Base-by-base conservation (phyloP, 1,140 invertebrate genomes). In the Araneus ventricosus region DNA sequence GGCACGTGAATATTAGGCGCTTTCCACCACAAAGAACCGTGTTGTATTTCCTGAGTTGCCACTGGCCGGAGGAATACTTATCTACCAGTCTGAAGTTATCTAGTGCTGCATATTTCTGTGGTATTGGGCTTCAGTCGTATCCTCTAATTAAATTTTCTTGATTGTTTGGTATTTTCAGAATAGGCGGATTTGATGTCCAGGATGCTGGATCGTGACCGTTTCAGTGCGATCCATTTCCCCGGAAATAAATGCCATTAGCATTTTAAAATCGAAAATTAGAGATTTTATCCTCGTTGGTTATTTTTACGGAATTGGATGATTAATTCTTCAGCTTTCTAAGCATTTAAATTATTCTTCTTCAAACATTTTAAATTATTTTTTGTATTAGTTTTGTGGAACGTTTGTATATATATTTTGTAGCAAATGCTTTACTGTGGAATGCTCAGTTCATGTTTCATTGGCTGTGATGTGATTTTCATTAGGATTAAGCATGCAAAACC, bases 1-100 rank as follows among this genome's bases (percentile, higher is more conserved):
- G 61, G 86, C 86, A 88, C 86, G 86, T 61, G 86, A 88, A 88
- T 67, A 70, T 88, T 88, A 24, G 86, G 86, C 86, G 86, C 86
- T 61, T 88, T n/a, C 86, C 37, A 57, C 59, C 20, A 88, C 86
- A 88, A 88, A 88, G 61, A 39, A 63, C 30, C 61, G 30, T 88
- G 86, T 88, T 88, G 20, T 63, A 88, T 88, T 88, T 88, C 86
- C 86, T 88, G 86, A 59, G 67, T 39, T n/a, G 37, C 59, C 37
- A 67, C 27, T 30, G 70, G 27, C 70, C 70, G 14, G 67, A 75
- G 70, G 70, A 75, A 34, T 75, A 37, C 70, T 75, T 75, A 75
- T 75, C 70, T 75, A 17, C 30, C 14, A 20, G 34, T 34, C 30
- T 75, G 8, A 34, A 75, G 30, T 75, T 75, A 75, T 75, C 30